These are phyloP conservation scores for Anadara kagoshimensis DNA, from an alignment of 1,140 invertebrate species.

Conservation along the genomic window DNA sequence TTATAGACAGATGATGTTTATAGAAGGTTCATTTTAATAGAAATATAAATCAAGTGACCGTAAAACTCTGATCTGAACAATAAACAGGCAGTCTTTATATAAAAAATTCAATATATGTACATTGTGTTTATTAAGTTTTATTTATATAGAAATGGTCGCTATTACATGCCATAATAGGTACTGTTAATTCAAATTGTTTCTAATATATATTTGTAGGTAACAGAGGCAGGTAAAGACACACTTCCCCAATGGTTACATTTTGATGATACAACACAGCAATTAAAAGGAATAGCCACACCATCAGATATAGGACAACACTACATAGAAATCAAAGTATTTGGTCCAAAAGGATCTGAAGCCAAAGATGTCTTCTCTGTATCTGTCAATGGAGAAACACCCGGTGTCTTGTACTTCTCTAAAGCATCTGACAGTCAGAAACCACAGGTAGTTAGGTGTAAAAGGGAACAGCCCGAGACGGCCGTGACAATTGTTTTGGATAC, in stretches of 20 bases:
- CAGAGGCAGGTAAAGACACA: slow-evolving; percentile 63
- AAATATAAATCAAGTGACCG: no score
- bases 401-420: slow-evolving; percentile 28
- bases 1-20: no score
- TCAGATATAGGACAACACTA: slow-evolving; percentile 78
- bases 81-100: no score
- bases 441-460: slow-evolving; percentile 60
- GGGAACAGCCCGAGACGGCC: slow-evolving; percentile 65
- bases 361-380: slow-evolving; percentile 64
- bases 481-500: slow-evolving; percentile 69
- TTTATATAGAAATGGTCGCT: no score
- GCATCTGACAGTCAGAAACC: slow-evolving; percentile 37
- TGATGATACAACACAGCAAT: slow-evolving; percentile 64
- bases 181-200: slow-evolving; percentile 2
- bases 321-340: slow-evolving; percentile 76
- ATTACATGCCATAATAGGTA: no score
- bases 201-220: slow-evolving; percentile 65
- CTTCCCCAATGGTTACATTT: slow-evolving; percentile 74
- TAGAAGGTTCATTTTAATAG: no score
- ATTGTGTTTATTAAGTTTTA: no score
- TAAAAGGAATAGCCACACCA: slow-evolving; percentile 78
- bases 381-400: slow-evolving; percentile 50
- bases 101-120: no score
- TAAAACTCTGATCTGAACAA: no score
- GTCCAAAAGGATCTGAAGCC: slow-evolving; percentile 44